phyloP scores from a whole-genome alignment of 2,113 vertebrate species.

The Oceanodroma tethys region DNA sequence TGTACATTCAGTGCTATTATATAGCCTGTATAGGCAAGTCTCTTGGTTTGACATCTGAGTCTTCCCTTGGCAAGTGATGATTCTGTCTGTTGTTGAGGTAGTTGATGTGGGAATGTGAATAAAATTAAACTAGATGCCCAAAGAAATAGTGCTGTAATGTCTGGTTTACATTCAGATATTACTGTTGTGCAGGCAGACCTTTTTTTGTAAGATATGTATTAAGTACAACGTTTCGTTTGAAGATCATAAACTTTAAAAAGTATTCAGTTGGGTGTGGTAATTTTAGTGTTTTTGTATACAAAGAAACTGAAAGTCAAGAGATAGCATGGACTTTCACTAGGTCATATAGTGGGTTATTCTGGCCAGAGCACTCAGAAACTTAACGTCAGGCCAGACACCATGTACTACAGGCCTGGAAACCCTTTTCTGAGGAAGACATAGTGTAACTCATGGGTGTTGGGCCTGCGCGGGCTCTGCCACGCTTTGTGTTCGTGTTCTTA shows the following conservation, averaged over 20 bases:
- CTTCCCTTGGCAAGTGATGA: constrained; percentile 13
- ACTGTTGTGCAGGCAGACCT: background rate
- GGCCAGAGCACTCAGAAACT: background rate
- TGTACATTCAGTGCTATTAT: background rate
- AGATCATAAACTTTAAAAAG: background rate
- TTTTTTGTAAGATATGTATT: background rate
- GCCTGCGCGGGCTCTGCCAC: fast-evolving
- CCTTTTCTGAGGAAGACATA: background rate
- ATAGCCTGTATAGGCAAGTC: constrained; percentile 41
- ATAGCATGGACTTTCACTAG: background rate
- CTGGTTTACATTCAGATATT: constrained; percentile 6
- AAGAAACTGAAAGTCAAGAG: background rate
- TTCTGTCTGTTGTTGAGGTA: constrained; percentile 4
- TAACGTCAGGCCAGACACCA: background rate
- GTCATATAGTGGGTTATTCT: background rate
- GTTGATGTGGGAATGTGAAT: constrained; percentile 25
- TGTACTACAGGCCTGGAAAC: background rate
- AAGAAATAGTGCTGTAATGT: background rate
- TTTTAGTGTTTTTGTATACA: background rate
- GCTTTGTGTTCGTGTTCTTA: fast-evolving
- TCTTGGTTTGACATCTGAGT: constrained; percentile 45
- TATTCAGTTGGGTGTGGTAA: background rate
- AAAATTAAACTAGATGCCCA: constrained; percentile 8
- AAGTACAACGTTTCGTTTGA: background rate
- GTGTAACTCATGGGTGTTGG: background rate